Evolutionary conservation across 2,797 vertebrate species (phyloP), one percentile per base, ranked within the genome.

Genomic region (Neostethus bicornis): DNA sequence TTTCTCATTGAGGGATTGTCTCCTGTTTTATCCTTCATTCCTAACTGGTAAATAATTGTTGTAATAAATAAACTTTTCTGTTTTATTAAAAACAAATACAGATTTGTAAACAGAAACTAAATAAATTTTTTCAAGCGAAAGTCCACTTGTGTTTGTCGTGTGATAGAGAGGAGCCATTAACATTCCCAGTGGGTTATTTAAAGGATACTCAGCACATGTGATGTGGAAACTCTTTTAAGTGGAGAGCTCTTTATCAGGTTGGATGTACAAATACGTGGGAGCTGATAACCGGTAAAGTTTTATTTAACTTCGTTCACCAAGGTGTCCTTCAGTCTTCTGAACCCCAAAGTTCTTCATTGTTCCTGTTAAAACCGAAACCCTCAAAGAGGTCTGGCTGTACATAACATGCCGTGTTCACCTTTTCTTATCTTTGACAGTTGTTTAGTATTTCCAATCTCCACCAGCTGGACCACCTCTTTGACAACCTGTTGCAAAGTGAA

Each of bases 351-450:
- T 47, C 73, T 44, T 23, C 7, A 17, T 46, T 51, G 35, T 39
- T 46, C 29, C 45, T 51, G 52, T 74, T 54, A 42, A 57, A 50
- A 53, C 47, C 4, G 4, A 60, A 47, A 60, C 46, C 16, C 41
- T 28, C 39, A 32, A 38, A 77, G 62, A 38, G 28, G 17, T 65
- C 63, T 78, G 70, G 66, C 55, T 64, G 70, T 67, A n/a, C n/a
- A n/a, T n/a, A n/a, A n/a, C n/a, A n/a, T n/a, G 68, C 70, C 34
- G 55, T 48, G 78, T 80, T 69, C 54, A 28, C 70, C 79, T 86
- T 77, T 63, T 89, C 84, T 91, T 86, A 90, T 91, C 88, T 87
- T 66, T 89, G 89, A 91, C 87, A 89, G 66, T 90, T 91, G 87
- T 91, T 91, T 91, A 84, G 85, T 79, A 80, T 87, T 85, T 79